Conservation (phyloP, 2,888 invertebrate genomes). For the Ischnura elegans region DNA sequence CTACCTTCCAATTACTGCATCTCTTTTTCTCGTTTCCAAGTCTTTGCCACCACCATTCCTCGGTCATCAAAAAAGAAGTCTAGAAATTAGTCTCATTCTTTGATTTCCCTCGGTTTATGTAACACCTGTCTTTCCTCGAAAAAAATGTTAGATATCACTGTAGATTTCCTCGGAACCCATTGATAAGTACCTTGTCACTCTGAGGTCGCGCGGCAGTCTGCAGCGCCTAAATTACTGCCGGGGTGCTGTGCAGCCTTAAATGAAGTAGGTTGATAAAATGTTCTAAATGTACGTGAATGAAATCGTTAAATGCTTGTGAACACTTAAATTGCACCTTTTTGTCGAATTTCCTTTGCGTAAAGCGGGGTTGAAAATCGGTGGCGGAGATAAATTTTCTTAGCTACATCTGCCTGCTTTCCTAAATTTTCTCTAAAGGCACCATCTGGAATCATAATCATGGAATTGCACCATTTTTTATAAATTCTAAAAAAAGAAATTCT, state of each 20-base stretch:
- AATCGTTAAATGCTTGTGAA: too few relatives aligned
- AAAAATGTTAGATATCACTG: neutral
- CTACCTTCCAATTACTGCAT: constrained; percentile 23
- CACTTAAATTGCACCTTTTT: too few relatives aligned
- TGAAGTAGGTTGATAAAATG: neutral
- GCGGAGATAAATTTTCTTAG: neutral
- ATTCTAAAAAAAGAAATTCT: too few relatives aligned
- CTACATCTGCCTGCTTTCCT: neutral
- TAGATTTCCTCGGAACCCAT: neutral
- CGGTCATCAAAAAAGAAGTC: neutral
- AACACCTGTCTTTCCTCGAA: neutral
- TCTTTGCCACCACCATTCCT: too few relatives aligned
- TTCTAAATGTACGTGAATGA: neutral
- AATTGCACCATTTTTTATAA: too few relatives aligned
- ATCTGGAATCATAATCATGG: too few relatives aligned
- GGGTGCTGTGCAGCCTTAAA: neutral
- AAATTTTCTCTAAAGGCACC: neutral
- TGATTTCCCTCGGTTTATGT: neutral
- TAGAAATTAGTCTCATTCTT: neutral
- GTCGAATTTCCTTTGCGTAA: too few relatives aligned
- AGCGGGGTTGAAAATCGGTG: too few relatives aligned
- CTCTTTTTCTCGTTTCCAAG: neutral
- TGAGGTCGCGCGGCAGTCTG: neutral
- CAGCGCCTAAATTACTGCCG: neutral
- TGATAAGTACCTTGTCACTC: neutral